Base-by-base conservation (phyloP, 2,113 vertebrate species). In the Sapajus apella region DNA sequence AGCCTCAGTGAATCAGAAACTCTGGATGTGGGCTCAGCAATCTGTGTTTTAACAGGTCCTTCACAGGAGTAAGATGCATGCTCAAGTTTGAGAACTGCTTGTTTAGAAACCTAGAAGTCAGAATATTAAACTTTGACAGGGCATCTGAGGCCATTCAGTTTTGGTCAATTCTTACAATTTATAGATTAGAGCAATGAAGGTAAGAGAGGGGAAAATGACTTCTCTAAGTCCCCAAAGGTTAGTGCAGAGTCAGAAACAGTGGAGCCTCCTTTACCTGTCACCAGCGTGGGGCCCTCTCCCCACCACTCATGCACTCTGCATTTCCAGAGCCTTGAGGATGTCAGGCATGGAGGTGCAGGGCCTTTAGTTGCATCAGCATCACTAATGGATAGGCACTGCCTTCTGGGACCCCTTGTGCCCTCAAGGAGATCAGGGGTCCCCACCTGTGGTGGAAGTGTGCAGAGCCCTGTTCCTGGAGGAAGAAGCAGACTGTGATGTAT, bases 41-140 rank as follows among this genome's bases (percentile, higher is more conserved):
- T 50, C 88, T 52, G 82, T 37, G 35, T 32, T 88, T 95, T 76
- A 82, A 94, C 47, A 27, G 87, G 32, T 47, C 52, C 35, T 73
- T 73, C 45, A 6, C 64, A 61, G 10, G 52, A 86, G 52, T 84
- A 45, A 80, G 72, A 72, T 35, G n/a, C 66, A 50, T 32, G 37
- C 66, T 92, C 52, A 45, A 73, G 70, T 80, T 77, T 88, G 89
- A 95, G 87, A 97, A 80, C 21, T 17, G 18, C 68, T 82, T 87
- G 50, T 89, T 52, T 79, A 64, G 87, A 92, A 91, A 92, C 82
- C 95, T 91, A 55, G 61, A 88, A 81, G 45, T 80, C 40, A 52
- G 70, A 96, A 95, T 43, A 52, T 72, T 45, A 89, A 90, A 82
- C 52, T 95, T 50, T 76, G 77, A 87, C 66, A 94, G 90, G 87